phyloP scores from a whole-genome alignment of 2,888 invertebrate species.

The Caenorhabditis doughertyi region DNA sequence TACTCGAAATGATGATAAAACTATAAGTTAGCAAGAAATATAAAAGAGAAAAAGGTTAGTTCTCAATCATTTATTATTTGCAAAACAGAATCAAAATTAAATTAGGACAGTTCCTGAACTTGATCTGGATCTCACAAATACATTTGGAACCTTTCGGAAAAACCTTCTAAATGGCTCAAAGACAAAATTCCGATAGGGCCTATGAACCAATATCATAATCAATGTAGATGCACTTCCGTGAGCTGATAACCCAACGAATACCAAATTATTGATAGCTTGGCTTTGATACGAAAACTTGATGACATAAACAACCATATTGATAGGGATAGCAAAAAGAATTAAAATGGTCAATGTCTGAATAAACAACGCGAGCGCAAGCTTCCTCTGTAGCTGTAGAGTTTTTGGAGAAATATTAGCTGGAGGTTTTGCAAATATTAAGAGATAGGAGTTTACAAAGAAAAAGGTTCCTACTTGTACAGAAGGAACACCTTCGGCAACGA shows the following conservation, averaged over 20 bases:
- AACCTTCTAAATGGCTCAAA: no score
- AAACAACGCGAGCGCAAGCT: background rate
- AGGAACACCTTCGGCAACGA: conserved; percentile 8
- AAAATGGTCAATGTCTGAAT: no score
- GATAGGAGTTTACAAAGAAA: background rate
- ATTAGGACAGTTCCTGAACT: no score
- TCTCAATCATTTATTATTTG: no score
- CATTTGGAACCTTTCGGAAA: no score
- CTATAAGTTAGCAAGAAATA: no score
- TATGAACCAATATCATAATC: conserved; percentile 12
- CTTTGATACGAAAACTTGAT: background rate
- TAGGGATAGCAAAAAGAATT: background rate
- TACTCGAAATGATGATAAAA: no score
- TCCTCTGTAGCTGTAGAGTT: background rate
- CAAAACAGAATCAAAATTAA: no score
- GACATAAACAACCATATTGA: background rate
- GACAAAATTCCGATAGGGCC: conserved; percentile 9
- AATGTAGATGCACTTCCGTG: conserved; percentile 11
- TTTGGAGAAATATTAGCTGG: background rate
- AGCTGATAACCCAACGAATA: background rate
- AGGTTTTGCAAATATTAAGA: background rate
- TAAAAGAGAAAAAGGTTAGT: no score
- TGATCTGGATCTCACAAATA: background rate
- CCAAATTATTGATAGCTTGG: conserved; percentile 7
- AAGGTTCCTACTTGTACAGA: background rate